A percentile compares a stretch with the other conserved stretches of the same genome.
Conservation (phyloP, 2,113 vertebrate species). For the Hippocampus barbouri region DNA sequence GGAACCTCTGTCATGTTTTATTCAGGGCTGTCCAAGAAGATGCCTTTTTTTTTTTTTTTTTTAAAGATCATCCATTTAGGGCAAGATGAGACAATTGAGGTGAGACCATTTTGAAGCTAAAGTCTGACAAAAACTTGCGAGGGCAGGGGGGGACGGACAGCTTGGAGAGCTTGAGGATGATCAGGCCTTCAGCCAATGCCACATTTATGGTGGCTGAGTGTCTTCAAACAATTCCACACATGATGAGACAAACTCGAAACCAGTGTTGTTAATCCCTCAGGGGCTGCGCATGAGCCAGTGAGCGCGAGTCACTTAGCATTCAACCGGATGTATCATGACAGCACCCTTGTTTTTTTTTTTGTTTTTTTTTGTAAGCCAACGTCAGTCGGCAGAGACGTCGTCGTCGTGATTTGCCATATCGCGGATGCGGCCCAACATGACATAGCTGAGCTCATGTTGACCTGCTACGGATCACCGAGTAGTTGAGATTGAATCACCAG, state of each 20-base stretch:
- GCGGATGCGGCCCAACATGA: background rate
- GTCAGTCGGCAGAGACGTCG: background rate
- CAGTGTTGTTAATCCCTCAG: slow-evolving; percentile 34
- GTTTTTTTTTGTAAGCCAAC: background rate
- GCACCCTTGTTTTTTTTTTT: background rate
- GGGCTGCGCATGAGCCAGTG: slow-evolving; percentile 26
- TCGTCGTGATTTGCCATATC: background rate
- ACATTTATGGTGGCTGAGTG: slow-evolving; percentile 29
- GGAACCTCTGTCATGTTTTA: slow-evolving; percentile 39
- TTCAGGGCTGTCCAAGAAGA: slow-evolving; percentile 31
- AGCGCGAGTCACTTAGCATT: background rate
- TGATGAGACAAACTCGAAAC: slow-evolving; percentile 42
- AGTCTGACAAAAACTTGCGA: background rate
- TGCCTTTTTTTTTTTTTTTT: background rate
- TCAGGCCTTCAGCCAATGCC: background rate
- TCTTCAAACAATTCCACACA: slow-evolving; percentile 35
- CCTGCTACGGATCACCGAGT: background rate
- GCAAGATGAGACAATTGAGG: background rate
- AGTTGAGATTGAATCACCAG: background rate
- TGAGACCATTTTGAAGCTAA: slow-evolving; percentile 14
- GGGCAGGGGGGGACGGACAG: background rate
- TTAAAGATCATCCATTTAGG: slow-evolving; percentile 16
- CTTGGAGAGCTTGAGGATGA: background rate
- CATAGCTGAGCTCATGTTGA: background rate
- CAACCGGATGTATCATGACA: slow-evolving; percentile 3